These are phyloP conservation scores for Apogon hyalosoma DNA, from an alignment of 2,797 vertebrate species.

Conservation along the genomic window DNA sequence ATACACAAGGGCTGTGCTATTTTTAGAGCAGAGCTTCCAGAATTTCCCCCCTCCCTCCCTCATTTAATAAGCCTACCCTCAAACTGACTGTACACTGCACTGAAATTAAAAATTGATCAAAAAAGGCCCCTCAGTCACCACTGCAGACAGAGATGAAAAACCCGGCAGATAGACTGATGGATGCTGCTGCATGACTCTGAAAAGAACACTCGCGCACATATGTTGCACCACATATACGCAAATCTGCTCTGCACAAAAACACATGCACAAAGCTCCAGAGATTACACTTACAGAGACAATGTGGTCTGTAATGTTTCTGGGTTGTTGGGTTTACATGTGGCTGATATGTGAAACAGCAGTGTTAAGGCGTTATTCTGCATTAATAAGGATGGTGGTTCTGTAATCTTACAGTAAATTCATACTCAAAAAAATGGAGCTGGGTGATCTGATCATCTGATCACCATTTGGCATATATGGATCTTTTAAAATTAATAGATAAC, in stretches of 20 bases:
- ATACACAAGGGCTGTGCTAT: conserved; percentile 42
- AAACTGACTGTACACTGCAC: conserved; percentile 39
- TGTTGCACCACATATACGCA: background rate
- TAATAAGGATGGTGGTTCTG: too few species aligned
- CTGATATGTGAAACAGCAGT: too few species aligned
- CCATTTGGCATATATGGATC: too few species aligned
- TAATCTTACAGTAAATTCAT: too few species aligned
- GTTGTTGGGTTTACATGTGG: too few species aligned
- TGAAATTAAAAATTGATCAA: conserved; percentile 52
- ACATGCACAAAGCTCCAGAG: too few species aligned
- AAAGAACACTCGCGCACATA: background rate
- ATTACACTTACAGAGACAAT: too few species aligned
- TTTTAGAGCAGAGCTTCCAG: conserved; percentile 60
- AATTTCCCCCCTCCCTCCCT: conserved; percentile 39
- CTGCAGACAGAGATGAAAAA: conserved; percentile 12
- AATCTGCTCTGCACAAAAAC: conserved; percentile 1
- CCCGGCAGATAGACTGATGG: background rate
- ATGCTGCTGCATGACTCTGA: background rate
- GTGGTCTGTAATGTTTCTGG: too few species aligned
- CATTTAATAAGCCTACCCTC: conserved; percentile 60
- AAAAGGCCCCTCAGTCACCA: conserved; percentile 14
- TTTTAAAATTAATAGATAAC: too few species aligned
- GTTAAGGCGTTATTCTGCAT: too few species aligned
- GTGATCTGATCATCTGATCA: too few species aligned
- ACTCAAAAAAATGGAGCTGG: too few species aligned